Conservation (phyloP, 2,113 vertebrate genomes). For the Siniperca knerii region DNA sequence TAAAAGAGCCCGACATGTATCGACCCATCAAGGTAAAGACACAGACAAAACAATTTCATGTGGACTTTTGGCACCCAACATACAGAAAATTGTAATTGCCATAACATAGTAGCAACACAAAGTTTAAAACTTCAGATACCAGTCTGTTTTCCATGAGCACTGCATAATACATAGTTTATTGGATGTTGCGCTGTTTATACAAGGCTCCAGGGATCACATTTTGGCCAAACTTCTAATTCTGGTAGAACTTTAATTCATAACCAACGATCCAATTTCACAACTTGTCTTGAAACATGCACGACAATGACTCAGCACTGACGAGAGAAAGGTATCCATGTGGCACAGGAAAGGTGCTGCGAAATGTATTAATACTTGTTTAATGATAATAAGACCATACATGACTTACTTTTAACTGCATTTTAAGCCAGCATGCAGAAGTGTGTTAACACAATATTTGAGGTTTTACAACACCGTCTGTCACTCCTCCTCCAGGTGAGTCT, state of each 20-base stretch:
- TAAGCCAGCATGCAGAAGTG: not conserved
- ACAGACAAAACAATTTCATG: not conserved
- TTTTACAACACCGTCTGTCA: not conserved
- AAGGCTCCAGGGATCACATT: not conserved
- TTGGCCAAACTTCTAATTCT: not conserved
- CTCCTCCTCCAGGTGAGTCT: slow-evolving; percentile 83
- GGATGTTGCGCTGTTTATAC: not conserved
- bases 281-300: not conserved
- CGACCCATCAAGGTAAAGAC: slow-evolving; percentile 87
- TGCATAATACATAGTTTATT: not conserved
- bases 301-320: not conserved
- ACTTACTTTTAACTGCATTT: not conserved
- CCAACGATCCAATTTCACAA: not conserved
- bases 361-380: not conserved
- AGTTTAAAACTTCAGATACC: not conserved
- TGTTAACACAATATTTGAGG: not conserved
- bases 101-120: not conserved
- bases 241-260: not conserved
- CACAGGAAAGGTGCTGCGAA: not conserved
- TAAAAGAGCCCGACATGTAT: slow-evolving; percentile 83
- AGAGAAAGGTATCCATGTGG: not conserved
- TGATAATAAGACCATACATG: not conserved
- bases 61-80: not conserved
- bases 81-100: not conserved
- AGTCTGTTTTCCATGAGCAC: not conserved